Percentiles rank a stretch among this genome's conserved stretches.
Evolutionary conservation across 92 coral and sea anemone genomes (phyloP).

Genomic region (Plumapathes pennacea): DNA sequence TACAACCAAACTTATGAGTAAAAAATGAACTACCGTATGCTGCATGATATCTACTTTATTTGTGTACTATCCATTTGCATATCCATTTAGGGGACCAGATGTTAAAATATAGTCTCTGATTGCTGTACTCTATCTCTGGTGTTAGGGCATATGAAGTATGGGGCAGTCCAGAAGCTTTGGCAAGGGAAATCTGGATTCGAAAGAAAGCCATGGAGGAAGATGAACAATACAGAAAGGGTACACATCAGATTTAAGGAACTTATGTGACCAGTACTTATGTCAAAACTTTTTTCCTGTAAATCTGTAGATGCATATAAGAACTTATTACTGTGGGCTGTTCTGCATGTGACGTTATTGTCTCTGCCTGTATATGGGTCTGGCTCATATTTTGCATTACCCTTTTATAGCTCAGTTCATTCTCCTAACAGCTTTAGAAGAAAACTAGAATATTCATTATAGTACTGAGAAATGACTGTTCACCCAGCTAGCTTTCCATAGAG

Average conservation of each 20-base stretch:
- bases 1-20: background rate
- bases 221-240: constrained; percentile 92
- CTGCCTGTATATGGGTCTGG: no score
- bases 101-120: background rate
- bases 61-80: background rate
- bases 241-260: background rate
- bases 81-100: background rate
- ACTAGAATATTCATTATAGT: no score
- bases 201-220: constrained; percentile 81
- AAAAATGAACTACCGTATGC: no score
- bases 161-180: constrained; percentile 92
- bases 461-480: no score
- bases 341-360: no score
- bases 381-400: no score
- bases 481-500: no score
- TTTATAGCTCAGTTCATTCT: no score
- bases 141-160: constrained; percentile 80
- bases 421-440: no score
- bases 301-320: background rate
- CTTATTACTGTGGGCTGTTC: background rate
- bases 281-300: background rate
- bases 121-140: background rate
- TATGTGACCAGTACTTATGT: background rate
- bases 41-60: background rate
- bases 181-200: constrained; percentile 74